Percentiles rank a stretch among this genome's conserved stretches.
phyloP scores from a whole-genome alignment of 2,797 vertebrate genomes.

The Rhynchonycteris naso region DNA sequence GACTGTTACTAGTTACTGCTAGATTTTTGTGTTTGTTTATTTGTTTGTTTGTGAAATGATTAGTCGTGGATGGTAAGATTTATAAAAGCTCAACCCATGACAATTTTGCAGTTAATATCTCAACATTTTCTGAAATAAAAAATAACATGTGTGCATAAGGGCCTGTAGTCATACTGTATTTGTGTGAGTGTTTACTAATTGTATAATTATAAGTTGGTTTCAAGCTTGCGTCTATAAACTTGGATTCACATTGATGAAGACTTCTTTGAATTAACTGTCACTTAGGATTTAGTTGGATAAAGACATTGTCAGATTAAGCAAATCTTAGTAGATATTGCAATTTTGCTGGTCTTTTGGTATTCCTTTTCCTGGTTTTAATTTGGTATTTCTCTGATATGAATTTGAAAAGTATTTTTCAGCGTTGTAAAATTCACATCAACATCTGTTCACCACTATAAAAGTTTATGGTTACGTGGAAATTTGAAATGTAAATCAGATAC shows the following conservation, averaged over 20 bases:
- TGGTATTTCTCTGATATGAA: conserved; percentile 69
- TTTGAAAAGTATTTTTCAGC: conserved; percentile 74
- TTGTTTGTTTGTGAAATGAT: conserved; percentile 39
- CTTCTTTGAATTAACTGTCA: neutral
- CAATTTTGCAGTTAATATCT: conserved; percentile 26
- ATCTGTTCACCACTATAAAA: conserved; percentile 82
- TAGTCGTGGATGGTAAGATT: neutral
- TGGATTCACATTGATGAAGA: neutral
- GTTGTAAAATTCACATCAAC: conserved; percentile 79
- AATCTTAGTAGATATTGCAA: neutral
- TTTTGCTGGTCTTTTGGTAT: conserved; percentile 20
- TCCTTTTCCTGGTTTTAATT: conserved; percentile 76
- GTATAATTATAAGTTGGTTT: neutral
- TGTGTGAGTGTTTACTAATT: neutral
- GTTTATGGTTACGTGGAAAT: conserved; percentile 81
- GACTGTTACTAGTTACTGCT: neutral
- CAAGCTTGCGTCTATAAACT: neutral
- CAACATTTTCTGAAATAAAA: neutral
- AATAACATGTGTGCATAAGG: neutral
- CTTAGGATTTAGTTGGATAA: conserved; percentile 13
- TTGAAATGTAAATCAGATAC: conserved; percentile 85
- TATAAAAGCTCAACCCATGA: neutral
- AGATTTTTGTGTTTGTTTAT: too few relatives aligned
- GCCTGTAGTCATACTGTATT: neutral
- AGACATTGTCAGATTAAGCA: neutral